These are phyloP conservation scores for Bombus superbus DNA, from an alignment of 1,140 invertebrate genomes.

Conservation along the genomic window DNA sequence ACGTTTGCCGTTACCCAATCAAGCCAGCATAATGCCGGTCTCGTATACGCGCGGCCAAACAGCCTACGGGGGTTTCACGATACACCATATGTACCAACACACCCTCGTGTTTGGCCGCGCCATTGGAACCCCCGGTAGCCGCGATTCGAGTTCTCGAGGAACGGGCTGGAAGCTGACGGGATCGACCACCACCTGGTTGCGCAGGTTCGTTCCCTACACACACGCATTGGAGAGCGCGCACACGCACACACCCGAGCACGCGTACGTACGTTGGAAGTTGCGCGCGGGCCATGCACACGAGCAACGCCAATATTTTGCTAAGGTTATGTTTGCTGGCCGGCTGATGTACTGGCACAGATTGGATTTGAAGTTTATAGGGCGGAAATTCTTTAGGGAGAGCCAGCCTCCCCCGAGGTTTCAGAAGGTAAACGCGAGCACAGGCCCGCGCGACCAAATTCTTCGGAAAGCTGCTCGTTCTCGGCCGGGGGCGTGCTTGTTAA, in stretches of 20 bases:
- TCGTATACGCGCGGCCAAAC: conserved; percentile 76
- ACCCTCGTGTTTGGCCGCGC: conserved; percentile 42
- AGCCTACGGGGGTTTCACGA: conserved; percentile 77
- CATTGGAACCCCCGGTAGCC: conserved; percentile 30
- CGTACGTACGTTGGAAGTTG: conserved; percentile 11
- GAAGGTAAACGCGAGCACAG: conserved; percentile 10
- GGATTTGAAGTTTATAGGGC: conserved; percentile 82
- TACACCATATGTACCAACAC: conserved; percentile 72
- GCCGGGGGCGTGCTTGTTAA: conserved; percentile 24
- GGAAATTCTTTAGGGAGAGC: conserved; percentile 76
- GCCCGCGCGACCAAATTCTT: conserved; percentile 41
- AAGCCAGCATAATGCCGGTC: conserved; percentile 80
- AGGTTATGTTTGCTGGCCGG: conserved; percentile 75
- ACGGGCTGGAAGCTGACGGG: conserved; percentile 20
- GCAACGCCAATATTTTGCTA: conserved; percentile 78
- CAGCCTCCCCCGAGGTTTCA: conserved; percentile 44
- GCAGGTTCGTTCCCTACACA: conserved; percentile 21
- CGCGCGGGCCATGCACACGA: conserved; percentile 17
- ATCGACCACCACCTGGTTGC: conserved; percentile 32
- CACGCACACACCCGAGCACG: background rate
- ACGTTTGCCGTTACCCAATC: conserved; percentile 82
- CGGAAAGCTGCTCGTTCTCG: background rate
- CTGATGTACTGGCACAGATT: conserved; percentile 81
- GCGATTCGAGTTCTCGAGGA: conserved; percentile 39
- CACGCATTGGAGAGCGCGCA: too few relatives aligned